These are phyloP conservation scores for Ascaphus truei DNA, from an alignment of 2,113 vertebrate genomes.

Conservation along the genomic window DNA sequence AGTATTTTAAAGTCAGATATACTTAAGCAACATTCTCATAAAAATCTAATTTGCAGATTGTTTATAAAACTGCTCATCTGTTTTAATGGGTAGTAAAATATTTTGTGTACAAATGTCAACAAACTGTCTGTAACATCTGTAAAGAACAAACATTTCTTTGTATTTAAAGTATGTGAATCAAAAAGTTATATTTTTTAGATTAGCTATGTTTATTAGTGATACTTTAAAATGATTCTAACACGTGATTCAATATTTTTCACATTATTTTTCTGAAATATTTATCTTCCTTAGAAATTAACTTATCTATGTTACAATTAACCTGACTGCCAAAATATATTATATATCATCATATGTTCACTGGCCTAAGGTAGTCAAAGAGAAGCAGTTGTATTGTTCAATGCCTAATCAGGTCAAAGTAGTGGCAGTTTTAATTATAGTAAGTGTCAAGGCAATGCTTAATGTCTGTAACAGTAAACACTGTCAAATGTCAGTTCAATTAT, in stretches of 20 bases:
- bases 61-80: no score
- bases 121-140: no score
- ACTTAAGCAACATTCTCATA: no score
- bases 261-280: slow-evolving; percentile 62
- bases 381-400: slow-evolving; percentile 65
- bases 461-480: slow-evolving; percentile 61
- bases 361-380: slow-evolving; percentile 71
- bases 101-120: no score
- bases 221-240: slow-evolving; percentile 76
- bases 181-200: slow-evolving; percentile 40
- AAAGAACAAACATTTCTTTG: no score
- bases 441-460: slow-evolving; percentile 67
- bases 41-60: no score
- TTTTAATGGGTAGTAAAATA: no score
- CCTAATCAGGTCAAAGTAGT: slow-evolving; percentile 81
- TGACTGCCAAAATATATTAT: slow-evolving; percentile 86
- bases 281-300: slow-evolving; percentile 64
- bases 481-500: slow-evolving; percentile 55
- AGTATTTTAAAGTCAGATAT: no score
- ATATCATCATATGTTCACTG: slow-evolving; percentile 69
- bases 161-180: no score
- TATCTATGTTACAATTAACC: slow-evolving; percentile 87
- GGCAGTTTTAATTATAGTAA: slow-evolving; percentile 79
- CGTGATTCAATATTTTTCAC: slow-evolving; percentile 65
- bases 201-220: slow-evolving; percentile 53